Conservation (phyloP, 2,113 vertebrate genomes). For the Hemibagrus wyckioides region DNA sequence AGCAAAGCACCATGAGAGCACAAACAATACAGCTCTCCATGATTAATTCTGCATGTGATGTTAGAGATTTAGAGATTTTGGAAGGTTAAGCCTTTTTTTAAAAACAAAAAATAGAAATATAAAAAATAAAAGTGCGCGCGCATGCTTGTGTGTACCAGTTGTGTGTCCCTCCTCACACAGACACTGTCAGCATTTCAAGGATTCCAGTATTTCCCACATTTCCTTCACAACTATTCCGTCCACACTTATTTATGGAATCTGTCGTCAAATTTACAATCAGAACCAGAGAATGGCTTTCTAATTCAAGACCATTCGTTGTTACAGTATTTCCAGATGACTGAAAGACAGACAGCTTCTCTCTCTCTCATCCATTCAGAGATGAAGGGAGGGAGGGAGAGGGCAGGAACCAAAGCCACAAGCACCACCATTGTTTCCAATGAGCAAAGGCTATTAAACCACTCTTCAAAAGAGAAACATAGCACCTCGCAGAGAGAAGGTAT, state of each 20-base stretch:
- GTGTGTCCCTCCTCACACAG: neutral
- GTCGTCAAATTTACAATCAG: neutral
- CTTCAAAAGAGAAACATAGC: too few relatives aligned
- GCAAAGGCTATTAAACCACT: neutral
- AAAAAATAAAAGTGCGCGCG: too few relatives aligned
- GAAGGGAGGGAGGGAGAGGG: neutral
- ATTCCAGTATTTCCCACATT: neutral
- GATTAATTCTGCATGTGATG: neutral
- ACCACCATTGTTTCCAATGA: conserved; percentile 26
- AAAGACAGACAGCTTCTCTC: conserved; percentile 35
- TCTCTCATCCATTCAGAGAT: neutral
- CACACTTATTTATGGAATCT: neutral
- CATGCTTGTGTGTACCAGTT: neutral
- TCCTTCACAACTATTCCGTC: neutral
- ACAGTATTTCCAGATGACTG: conserved; percentile 14
- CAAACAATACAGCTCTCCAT: neutral
- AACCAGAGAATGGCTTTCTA: conserved; percentile 16
- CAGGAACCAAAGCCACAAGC: neutral
- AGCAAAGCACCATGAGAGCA: neutral
- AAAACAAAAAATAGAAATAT: neutral
- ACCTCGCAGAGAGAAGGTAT: neutral
- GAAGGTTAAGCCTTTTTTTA: neutral
- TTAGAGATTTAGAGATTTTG: neutral
- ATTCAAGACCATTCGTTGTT: conserved; percentile 48
- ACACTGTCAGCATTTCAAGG: neutral